Percentiles rank a stretch among this genome's conserved stretches.
Evolutionary conservation across 2,888 invertebrate genomes (phyloP).

Genomic region (Polymixis flavicincta): DNA sequence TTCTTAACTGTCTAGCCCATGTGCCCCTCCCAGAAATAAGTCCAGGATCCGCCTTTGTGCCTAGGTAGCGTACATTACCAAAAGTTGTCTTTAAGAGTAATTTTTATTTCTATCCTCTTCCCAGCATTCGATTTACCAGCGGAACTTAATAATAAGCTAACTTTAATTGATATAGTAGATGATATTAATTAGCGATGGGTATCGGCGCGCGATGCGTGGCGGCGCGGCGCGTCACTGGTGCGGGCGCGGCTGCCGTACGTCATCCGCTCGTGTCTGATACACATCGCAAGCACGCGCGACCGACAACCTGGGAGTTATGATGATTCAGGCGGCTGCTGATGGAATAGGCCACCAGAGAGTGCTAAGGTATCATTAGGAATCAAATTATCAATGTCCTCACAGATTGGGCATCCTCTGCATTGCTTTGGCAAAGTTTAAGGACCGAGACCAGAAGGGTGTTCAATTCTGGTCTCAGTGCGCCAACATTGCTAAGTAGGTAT

Average conservation of each 20-base stretch:
- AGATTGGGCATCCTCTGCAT: neutral
- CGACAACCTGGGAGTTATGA: constrained; percentile 3
- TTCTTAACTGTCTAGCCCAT: no score
- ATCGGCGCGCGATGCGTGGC: constrained; percentile 36
- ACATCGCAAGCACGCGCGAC: constrained; percentile 36
- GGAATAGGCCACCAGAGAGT: neutral
- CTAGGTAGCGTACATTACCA: neutral
- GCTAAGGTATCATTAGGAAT: neutral
- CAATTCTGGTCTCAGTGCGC: neutral
- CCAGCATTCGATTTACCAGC: neutral
- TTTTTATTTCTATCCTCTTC: neutral
- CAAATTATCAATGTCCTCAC: neutral
- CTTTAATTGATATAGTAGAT: constrained; percentile 31
- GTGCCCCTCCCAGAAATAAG: no score
- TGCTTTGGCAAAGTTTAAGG: no score
- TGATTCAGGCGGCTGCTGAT: constrained; percentile 16
- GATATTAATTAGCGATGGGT: constrained; percentile 50
- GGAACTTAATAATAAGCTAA: neutral
- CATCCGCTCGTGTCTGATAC: constrained; percentile 54
- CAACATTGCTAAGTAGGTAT: neutral
- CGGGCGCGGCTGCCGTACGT: constrained; percentile 22
- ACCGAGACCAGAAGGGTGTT: neutral
- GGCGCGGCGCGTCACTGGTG: constrained; percentile 29
- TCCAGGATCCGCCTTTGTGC: no score
- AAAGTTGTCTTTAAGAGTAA: neutral